phyloP scores from a whole-genome alignment of 2,113 vertebrate species.

The Grammomys dolichurus region DNA sequence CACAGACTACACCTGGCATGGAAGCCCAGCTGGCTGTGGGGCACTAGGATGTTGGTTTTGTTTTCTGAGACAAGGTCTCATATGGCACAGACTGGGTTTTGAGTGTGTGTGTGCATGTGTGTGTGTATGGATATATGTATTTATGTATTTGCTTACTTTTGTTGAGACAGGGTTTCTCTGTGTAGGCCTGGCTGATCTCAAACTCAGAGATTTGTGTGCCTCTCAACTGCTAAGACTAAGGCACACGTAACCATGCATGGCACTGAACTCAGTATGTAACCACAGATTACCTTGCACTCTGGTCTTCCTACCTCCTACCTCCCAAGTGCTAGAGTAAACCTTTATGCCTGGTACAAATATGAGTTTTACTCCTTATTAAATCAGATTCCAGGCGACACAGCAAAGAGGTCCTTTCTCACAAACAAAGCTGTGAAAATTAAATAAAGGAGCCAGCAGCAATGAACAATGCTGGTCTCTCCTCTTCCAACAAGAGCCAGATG shows the following conservation, averaged over 20 bases:
- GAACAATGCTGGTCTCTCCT: background rate
- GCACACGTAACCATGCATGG: background rate
- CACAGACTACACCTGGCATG: background rate
- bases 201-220: background rate
- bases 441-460: background rate
- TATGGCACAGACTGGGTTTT: background rate
- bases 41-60: background rate
- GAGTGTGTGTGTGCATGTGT: background rate
- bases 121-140: background rate
- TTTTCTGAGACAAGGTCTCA: background rate
- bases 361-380: background rate
- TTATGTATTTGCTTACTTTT: background rate
- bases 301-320: background rate
- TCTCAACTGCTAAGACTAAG: background rate
- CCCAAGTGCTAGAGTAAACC: background rate
- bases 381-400: background rate
- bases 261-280: background rate
- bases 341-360: background rate
- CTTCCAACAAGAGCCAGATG: background rate
- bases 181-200: background rate
- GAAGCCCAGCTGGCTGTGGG: background rate
- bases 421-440: slow-evolving; percentile 8
- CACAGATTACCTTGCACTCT: background rate
- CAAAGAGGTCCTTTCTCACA: background rate
- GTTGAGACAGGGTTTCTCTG: background rate